Evolutionary conservation across 2,797 vertebrate genomes (phyloP), one percentile per base, ranked within the genome.

Genomic region (Octomys mimax): DNA sequence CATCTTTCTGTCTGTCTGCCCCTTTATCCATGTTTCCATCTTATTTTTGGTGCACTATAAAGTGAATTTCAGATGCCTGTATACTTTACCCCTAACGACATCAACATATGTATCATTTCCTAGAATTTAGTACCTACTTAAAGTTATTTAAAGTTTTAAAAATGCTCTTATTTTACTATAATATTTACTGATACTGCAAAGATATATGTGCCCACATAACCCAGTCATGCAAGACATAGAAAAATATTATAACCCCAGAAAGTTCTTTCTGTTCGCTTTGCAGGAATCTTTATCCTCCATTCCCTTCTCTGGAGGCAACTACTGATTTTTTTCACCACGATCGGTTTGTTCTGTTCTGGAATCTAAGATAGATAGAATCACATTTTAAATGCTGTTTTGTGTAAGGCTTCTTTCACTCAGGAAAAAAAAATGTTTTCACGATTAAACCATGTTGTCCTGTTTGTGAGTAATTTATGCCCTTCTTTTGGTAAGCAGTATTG

Each of bases 331-430:
- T 75, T 24, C 11, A 46, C 26, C 61, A 33, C 31, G 31, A 68
- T 84, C 52, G n/a, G 2, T 81, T 95, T 81, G 54, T 26, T 62
- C 19, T 82, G 16, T 77, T 81, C 42, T 88, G 36, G 52, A 82
- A 62, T 36, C 62, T 92, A 6, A 91, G 87, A 93, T 73, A 88
- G 91, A 75, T 61, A 42, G 31, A 70, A 78, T 73, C 36, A 5
- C 22, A 33, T 70, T 46, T 39, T 70, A 81, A n/a, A 77, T 39
- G 68, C 75, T 82, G 39, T 36, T 87, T 83, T 82, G 24, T 86
- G 21, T 62, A 57, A 61, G 68, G 9, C 18, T 86, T 75, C 64
- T 87, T 89, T 94, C 39, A 57, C 11, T 54, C 46, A 62, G 80
- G 85, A 33, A 84, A 57, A 84, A 57, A 70, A 22, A 57, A 31